Conservation (phyloP, 1,140 invertebrate genomes). For the Metopolophium dirhodum region DNA sequence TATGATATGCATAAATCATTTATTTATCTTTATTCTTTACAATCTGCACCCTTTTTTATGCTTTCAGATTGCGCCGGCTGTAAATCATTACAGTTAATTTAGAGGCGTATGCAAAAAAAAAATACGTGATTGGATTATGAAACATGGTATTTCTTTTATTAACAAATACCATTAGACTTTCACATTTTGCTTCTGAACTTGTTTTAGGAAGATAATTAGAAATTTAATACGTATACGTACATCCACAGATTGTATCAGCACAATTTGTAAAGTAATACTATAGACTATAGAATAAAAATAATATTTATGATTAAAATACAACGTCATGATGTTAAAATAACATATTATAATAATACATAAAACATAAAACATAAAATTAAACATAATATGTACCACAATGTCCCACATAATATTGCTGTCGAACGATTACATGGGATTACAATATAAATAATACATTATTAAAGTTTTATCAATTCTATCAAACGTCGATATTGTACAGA, state of each 20-base stretch:
- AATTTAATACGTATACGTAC: background rate
- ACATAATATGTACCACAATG: background rate
- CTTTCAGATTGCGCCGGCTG: background rate
- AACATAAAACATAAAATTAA: background rate
- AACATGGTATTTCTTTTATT: background rate
- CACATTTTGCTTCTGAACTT: background rate
- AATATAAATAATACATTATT: background rate
- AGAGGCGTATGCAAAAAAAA: constrained; percentile 10
- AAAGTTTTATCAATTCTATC: background rate
- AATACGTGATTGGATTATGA: constrained; percentile 32
- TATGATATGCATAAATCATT: constrained; percentile 36
- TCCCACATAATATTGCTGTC: background rate
- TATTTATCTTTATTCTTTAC: constrained; percentile 7
- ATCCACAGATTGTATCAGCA: background rate
- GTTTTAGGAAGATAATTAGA: background rate
- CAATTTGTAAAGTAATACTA: background rate
- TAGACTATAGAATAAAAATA: background rate
- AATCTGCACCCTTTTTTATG: constrained; percentile 5
- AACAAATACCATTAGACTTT: background rate
- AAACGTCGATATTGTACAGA: background rate
- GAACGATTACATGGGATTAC: background rate
- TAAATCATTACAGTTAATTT: constrained; percentile 32
- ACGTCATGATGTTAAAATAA: background rate
- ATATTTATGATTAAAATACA: background rate
- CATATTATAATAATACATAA: no score